Percentiles rank a stretch among this genome's conserved stretches.
phyloP scores from a whole-genome alignment of 2,888 invertebrate genomes.

The Lasioglossum vierecki region DNA sequence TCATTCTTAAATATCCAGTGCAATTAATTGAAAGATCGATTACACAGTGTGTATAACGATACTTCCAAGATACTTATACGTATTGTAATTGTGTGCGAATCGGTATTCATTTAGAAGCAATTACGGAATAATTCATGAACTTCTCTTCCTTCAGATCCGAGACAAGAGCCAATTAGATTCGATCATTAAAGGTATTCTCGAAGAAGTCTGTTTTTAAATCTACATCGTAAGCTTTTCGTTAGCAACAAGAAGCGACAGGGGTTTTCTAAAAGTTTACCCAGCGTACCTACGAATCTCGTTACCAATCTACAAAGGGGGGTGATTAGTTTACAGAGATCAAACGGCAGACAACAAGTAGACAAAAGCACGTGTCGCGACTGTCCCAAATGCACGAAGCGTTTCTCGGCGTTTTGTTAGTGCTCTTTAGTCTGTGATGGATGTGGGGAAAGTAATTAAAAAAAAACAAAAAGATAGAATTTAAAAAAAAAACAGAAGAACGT shows the following conservation, averaged over 20 bases:
- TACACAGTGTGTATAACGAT: background rate
- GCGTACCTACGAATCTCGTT: background rate
- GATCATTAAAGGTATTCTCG: background rate
- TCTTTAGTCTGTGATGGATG: conserved; percentile 18
- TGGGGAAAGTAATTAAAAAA: background rate
- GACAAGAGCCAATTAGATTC: background rate
- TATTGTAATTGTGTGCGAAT: background rate
- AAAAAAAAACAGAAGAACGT: conserved; percentile 16
- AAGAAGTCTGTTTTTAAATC: background rate
- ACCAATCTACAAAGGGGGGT: background rate
- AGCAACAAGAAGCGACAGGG: conserved; percentile 39
- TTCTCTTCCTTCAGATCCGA: background rate
- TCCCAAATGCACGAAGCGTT: conserved; percentile 71
- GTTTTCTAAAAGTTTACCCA: conserved; percentile 11
- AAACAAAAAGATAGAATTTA: background rate
- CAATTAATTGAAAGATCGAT: background rate
- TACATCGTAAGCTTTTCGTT: background rate
- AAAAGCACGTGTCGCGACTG: conserved; percentile 71
- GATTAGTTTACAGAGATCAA: conserved; percentile 42
- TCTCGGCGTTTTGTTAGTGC: conserved; percentile 45
- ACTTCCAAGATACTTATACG: background rate
- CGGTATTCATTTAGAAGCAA: background rate
- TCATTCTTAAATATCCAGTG: background rate
- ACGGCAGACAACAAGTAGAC: conserved; percentile 31
- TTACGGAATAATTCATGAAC: background rate